Base-by-base conservation (phyloP, 2,888 invertebrate genomes). In the Drosophila flavopinicola region DNA sequence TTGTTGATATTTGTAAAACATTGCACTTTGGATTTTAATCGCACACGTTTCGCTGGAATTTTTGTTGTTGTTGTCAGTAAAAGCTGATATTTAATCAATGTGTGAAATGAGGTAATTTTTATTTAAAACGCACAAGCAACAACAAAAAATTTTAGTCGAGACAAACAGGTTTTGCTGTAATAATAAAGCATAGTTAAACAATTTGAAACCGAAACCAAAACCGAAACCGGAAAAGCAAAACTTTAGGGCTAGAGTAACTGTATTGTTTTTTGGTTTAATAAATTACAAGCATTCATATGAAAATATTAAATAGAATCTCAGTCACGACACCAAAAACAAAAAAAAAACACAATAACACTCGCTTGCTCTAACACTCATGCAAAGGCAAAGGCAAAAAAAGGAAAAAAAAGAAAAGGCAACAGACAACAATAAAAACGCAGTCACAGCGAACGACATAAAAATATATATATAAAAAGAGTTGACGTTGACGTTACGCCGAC, bases 71-170 rank as follows among this genome's bases (percentile, higher is more conserved):
- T n/a, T n/a, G 15, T 23, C 11, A 30, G 32, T 37, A 17, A 27
- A n/a, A n/a, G n/a, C n/a, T n/a, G n/a, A n/a, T n/a, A n/a, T n/a
- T n/a, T n/a, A n/a, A n/a, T 25, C 23, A 2, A 44, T 29, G 74
- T 85, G 82, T 82, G 68, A 80, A 80, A 82, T 80, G 85, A 85
- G 80, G 82, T 80, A 80, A 80, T 80, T 85, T 74, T 49, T 70
- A 73, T 67, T 61, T 60, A 66, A 79, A 72, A 59, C 53, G 35
- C 48, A 37, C 64, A 48, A 32, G 30, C 64, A 64, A 63, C 57
- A 20, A 20, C 51, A 57, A 54, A 25, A 48, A 66, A 59, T 53
- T 41, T 72, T 53, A 72, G 51, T 52, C 23, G 24, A 35, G 41
- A 9, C 24, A 74, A 75, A 74, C 75, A 47, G 73, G 73, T 74